These are phyloP conservation scores for Stenurella melanura DNA, from an alignment of 2,888 invertebrate species.

Conservation along the genomic window DNA sequence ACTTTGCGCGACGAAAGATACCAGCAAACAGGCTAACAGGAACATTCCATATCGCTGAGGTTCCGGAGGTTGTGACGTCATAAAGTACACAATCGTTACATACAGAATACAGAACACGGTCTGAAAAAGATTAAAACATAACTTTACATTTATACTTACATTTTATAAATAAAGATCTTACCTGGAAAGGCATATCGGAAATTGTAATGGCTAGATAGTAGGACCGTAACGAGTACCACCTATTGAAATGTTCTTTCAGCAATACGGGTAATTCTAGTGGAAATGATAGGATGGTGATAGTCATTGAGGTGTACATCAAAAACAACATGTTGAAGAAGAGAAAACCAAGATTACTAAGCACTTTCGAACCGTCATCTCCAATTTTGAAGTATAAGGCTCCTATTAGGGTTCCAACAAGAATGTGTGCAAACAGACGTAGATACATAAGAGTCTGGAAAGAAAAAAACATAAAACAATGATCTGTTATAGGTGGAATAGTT, in stretches of 20 bases:
- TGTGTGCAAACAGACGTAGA: conserved; percentile 93
- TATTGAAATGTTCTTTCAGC: conserved; percentile 95
- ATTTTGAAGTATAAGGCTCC: conserved; percentile 97
- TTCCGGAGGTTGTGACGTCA: conserved; percentile 95
- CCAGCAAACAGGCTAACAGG: conserved; percentile 89
- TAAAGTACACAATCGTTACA: conserved; percentile 93
- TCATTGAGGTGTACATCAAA: conserved; percentile 99
- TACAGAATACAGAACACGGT: conserved; percentile 95
- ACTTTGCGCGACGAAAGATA: conserved; percentile 96
- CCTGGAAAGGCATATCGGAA: conserved; percentile 98
- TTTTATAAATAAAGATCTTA: conserved; percentile 70
- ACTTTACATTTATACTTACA: conserved; percentile 16
- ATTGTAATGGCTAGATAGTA: conserved; percentile 97
- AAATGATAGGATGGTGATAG: conserved; percentile 98
- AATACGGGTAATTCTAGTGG: conserved; percentile 97
- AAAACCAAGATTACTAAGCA: conserved; percentile 96
- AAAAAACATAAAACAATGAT: conserved; percentile 16
- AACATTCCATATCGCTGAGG: conserved; percentile 91
- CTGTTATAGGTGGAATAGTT: too few species aligned
- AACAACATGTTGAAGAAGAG: conserved; percentile 99
- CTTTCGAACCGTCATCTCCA: conserved; percentile 96
- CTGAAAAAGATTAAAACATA: conserved; percentile 75
- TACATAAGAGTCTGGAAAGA: conserved; percentile 91
- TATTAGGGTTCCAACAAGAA: conserved; percentile 94
- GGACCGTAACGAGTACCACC: conserved; percentile 96